Base-by-base conservation (phyloP, 2,888 invertebrate genomes). In the Cremastinae sp. region DNA sequence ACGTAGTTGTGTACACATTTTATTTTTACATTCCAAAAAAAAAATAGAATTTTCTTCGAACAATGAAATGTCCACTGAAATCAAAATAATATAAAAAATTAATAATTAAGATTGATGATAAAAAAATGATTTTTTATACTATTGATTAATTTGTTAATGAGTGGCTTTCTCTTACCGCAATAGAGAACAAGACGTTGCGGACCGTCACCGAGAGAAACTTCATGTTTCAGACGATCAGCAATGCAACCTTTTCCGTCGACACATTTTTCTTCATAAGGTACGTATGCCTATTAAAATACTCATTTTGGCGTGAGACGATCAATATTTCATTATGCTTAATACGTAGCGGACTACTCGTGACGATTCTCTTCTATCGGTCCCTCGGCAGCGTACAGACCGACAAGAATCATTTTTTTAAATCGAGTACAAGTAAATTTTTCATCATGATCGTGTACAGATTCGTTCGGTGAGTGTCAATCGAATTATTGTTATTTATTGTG, bases 241-340 rank as follows among this genome's bases (percentile, higher is more conserved):
- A 96, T 89, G 96, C 96, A 0, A 95, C 95, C 4, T 96, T 95
- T 87, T 95, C 96, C 56, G 96, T 96, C 49, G 96, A 96, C 85
- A 95, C 95, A 3, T 96, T 96, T 90, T 96, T 96, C 90, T 96
- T 95, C 83, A 95, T 96, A 80, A 95, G 96, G 94, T 96, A 86
- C 86, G 83, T 41, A 22, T 58, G 4, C 14, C 10, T n/a, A 58
- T 58, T 62, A 2, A 35, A 35, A 49, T 69, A 53, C 9, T 35
- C 8, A 64, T 28, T 39, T 39, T n/a, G n/a, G n/a, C n/a, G n/a
- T n/a, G n/a, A n/a, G n/a, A n/a, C n/a, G n/a, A n/a, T n/a, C n/a
- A n/a, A n/a, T n/a, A n/a, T n/a, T n/a, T n/a, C n/a, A n/a, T n/a
- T 22, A 49, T 58, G 64, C 37, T 61, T 49, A 77, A 72, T 66